phyloP scores from a whole-genome alignment of 23 tunicate species.

The Halocynthia aurantium region DNA sequence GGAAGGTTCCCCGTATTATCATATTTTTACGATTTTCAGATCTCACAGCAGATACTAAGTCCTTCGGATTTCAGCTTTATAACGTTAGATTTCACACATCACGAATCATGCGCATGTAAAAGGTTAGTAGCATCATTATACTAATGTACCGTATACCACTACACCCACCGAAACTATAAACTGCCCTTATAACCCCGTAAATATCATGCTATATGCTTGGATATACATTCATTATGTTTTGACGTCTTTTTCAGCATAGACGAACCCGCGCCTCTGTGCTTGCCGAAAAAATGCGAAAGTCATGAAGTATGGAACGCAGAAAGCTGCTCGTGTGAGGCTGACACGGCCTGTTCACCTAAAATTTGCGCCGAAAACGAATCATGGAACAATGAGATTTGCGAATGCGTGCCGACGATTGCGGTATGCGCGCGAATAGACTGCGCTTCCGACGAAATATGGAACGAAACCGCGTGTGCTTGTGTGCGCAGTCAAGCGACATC shows the following conservation, averaged over 20 bases:
- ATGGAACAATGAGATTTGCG: slow-evolving; percentile 66
- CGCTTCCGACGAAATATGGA: slow-evolving; percentile 42
- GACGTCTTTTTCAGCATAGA: slow-evolving; percentile 27
- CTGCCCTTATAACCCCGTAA: no score
- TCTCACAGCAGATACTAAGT: slow-evolving; percentile 31
- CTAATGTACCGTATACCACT: no score
- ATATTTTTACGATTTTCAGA: not conserved
- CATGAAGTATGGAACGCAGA: slow-evolving; percentile 56
- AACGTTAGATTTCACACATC: slow-evolving; percentile 68
- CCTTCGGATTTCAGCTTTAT: slow-evolving; percentile 28
- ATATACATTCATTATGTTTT: not conserved
- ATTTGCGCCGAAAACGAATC: slow-evolving; percentile 36
- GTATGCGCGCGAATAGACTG: slow-evolving; percentile 48
- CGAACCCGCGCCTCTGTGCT: slow-evolving; percentile 48
- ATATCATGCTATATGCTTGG: no score
- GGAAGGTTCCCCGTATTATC: no score
- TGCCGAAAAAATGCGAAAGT: slow-evolving; percentile 42
- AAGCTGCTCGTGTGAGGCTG: slow-evolving; percentile 44
- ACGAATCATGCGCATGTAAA: slow-evolving; percentile 60
- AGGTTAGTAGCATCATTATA: slow-evolving; percentile 28
- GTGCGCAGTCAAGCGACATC: slow-evolving; percentile 16
- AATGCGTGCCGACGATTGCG: slow-evolving; percentile 39
- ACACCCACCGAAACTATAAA: no score
- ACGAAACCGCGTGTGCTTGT: slow-evolving; percentile 47
- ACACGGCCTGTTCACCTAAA: slow-evolving; percentile 36